A percentile compares a stretch with the other conserved stretches of the same genome.
phyloP scores from a whole-genome alignment of 2,113 vertebrate species.

The Anguilla japonica region DNA sequence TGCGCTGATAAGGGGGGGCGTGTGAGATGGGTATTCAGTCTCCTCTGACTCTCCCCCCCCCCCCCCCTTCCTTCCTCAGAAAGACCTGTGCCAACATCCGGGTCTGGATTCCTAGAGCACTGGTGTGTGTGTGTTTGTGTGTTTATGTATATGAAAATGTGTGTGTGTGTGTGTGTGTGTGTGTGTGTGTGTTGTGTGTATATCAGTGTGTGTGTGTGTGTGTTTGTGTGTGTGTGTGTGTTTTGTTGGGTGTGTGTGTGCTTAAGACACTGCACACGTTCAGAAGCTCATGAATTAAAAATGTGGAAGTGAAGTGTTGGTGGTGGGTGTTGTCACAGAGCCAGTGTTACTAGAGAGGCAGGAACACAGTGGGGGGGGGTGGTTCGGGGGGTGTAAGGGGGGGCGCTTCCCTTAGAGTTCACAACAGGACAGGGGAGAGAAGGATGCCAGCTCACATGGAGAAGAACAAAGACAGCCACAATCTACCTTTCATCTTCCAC shows the following conservation, averaged over 20 bases:
- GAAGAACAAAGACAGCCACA: conserved; percentile 35
- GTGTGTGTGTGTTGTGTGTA: not conserved
- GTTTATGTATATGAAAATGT: not conserved
- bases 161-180: not conserved
- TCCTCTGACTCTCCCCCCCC: not conserved
- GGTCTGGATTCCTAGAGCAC: not conserved
- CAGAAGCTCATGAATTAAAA: conserved; percentile 54
- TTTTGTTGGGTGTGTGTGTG: conserved; percentile 1
- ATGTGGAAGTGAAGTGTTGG: conserved; percentile 41
- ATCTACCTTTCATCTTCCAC: conserved; percentile 39
- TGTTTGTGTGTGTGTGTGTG: not conserved
- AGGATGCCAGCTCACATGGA: conserved; percentile 28
- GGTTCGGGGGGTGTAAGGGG: conserved; percentile 21
- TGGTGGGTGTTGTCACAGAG: conserved; percentile 21
- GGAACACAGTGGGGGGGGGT: not conserved
- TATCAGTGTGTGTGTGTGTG: not conserved
- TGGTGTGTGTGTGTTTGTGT: not conserved
- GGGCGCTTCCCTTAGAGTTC: conserved; percentile 30
- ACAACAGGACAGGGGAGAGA: conserved; percentile 30
- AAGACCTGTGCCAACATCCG: conserved; percentile 24
- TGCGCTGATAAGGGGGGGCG: conserved; percentile 31
- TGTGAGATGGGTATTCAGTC: conserved; percentile 45
- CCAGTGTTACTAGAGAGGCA: conserved; percentile 33
- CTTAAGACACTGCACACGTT: conserved; percentile 36
- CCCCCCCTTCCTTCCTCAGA: conserved; percentile 29